A percentile compares a stretch with the other conserved stretches of the same genome.
Evolutionary conservation across 2,113 vertebrate genomes (phyloP).

Genomic region (Egretta garzetta): DNA sequence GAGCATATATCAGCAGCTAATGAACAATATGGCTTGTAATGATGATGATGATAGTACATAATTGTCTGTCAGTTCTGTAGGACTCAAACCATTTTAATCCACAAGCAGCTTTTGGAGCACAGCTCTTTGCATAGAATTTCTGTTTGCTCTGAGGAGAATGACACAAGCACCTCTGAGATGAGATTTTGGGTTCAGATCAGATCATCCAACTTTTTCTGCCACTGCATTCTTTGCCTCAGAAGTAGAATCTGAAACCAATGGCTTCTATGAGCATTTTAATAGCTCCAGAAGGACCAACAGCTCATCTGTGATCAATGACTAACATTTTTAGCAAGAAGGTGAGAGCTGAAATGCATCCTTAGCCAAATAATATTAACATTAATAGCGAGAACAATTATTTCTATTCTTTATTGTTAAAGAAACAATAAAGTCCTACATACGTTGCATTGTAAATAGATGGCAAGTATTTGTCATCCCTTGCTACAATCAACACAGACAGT

Average conservation of each 20-base stretch:
- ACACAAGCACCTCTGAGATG: background rate
- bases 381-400: background rate
- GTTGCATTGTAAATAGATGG: background rate
- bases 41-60: background rate
- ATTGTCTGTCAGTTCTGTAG: background rate
- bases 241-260: background rate
- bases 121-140: background rate
- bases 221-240: background rate
- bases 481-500: background rate
- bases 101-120: background rate
- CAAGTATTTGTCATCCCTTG: background rate
- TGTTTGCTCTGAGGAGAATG: background rate
- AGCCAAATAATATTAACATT: background rate
- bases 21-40: background rate
- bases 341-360: background rate
- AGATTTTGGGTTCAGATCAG: background rate
- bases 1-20: background rate
- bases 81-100: background rate
- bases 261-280: background rate
- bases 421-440: background rate
- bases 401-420: background rate
- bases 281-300: background rate
- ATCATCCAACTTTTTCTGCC: background rate
- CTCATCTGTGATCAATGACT: background rate
- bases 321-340: background rate